Percentiles rank a stretch among this genome's conserved stretches.
Evolutionary conservation across 2,888 invertebrate species (phyloP).

Genomic region (Dioctria linearis): DNA sequence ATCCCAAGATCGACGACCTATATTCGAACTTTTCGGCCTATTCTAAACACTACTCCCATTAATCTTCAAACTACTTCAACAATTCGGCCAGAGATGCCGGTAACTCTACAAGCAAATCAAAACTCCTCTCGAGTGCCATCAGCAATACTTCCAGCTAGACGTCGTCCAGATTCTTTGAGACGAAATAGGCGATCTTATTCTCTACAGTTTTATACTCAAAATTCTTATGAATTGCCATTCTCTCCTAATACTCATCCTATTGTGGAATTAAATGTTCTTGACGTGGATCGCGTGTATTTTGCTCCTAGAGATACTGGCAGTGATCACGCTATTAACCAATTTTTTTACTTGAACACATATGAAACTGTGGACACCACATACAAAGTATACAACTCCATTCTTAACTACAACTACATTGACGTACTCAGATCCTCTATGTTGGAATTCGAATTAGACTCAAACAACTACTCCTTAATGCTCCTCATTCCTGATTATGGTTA

Average conservation of each 20-base stretch:
- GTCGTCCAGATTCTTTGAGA: conserved; percentile 32
- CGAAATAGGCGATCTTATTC: conserved; percentile 10
- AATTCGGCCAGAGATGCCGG: background rate
- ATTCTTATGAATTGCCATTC: conserved; percentile 26
- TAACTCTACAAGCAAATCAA: conserved; percentile 8
- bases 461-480: conserved; percentile 83
- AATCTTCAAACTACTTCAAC: conserved; percentile 13
- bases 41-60: conserved; percentile 40
- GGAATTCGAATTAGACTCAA: conserved; percentile 85
- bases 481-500: conserved; percentile 79
- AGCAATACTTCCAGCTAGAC: conserved; percentile 30
- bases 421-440: conserved; percentile 81
- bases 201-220: background rate
- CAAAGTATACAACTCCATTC: conserved; percentile 83
- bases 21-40: conserved; percentile 52
- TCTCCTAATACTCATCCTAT: conserved; percentile 55
- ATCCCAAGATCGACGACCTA: conserved; percentile 34
- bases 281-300: conserved; percentile 43
- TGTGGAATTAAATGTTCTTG: conserved; percentile 58
- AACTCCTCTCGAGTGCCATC: conserved; percentile 13
- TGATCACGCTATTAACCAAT: conserved; percentile 68
- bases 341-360: conserved; percentile 70
- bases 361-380: conserved; percentile 75
- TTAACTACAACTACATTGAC: conserved; percentile 83
- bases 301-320: conserved; percentile 58